Base-by-base conservation (phyloP, 92 coral and sea anemone species). In the Nematostella vectensis region DNA sequence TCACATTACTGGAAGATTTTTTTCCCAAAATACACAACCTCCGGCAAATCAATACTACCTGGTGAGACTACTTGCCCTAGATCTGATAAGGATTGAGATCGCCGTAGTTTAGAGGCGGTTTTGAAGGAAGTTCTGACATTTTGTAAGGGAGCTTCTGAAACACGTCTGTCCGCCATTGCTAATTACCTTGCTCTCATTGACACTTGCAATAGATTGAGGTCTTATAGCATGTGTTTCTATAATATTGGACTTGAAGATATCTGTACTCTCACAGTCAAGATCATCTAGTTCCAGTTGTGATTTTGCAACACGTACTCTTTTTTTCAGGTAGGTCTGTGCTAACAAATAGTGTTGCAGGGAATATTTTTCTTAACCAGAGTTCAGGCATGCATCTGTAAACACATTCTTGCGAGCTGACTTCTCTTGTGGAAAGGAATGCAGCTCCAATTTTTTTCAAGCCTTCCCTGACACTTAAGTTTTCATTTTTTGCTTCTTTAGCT, bases 371-470 rank as follows among this genome's bases (percentile, higher is more conserved):
- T 20, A 79, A 62, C 86, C 86, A 79, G 25, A 72, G 68, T 48
- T 79, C 75, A 33, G 81, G 80, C 80, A 78, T 78, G 68, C 80
- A 78, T 27, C 74, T 36, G 29, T 63, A 63, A 15, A 70, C 69
- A 33, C 69, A 59, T 72, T 78, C 74, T 64, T 72, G 73, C 40
- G 80, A 64, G 47, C 80, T 73, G 16, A 67, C 81, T 20, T 68
- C 82, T 68, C 77, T 3, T 19, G 72, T 53, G 15, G 83, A 76
- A 1, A 76, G 75, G 27, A 76, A 76, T 29, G 78, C 79, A 29
- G 78, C 83, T 31, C 83, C 78, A 19, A 62, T 55, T 42, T 76
- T 76, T 47, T 31, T 70, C 6, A 76, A 27, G 12, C 63, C 71
- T 29, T 68, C 58, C 47, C 26, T 66, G 3, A 66, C 43, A 44